These are phyloP conservation scores for Troides aeacus DNA, from an alignment of 2,888 invertebrate genomes.

Conservation along the genomic window DNA sequence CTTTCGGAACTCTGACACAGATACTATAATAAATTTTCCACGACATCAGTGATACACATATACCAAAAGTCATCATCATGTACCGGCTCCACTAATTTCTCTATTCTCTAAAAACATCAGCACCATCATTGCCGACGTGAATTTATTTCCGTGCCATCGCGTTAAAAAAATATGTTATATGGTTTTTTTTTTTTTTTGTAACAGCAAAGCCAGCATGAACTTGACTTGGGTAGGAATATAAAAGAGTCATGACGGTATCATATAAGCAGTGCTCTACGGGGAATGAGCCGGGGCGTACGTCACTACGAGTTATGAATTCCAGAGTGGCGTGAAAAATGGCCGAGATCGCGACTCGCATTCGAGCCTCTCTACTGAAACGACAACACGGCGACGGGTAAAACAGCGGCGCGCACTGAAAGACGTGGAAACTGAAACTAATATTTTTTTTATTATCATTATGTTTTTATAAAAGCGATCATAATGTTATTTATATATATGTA, in stretches of 20 bases:
- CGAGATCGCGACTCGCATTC: slow-evolving; percentile 46
- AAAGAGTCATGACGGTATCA: slow-evolving; percentile 48
- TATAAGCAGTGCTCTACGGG: slow-evolving; percentile 54
- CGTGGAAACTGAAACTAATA: slow-evolving; percentile 12
- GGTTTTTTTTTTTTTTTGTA: slow-evolving; percentile 4
- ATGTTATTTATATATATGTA: too few species aligned
- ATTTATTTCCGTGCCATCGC: slow-evolving; percentile 17
- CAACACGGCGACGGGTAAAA: slow-evolving; percentile 33
- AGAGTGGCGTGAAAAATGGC: slow-evolving; percentile 61
- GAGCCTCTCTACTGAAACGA: slow-evolving; percentile 37
- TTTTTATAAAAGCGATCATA: too few species aligned
- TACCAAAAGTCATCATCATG: neutral
- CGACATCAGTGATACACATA: neutral
- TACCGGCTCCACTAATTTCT: neutral
- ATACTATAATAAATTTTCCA: neutral
- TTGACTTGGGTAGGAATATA: slow-evolving; percentile 45
- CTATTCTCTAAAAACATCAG: slow-evolving; percentile 1
- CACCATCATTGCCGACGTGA: slow-evolving; percentile 16
- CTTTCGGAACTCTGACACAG: too few species aligned
- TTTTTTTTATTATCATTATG: slow-evolving; percentile 11
- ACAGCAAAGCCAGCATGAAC: slow-evolving; percentile 23
- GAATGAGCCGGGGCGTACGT: slow-evolving; percentile 47
- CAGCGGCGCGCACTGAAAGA: slow-evolving; percentile 36
- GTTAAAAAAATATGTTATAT: slow-evolving; percentile 13
- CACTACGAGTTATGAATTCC: slow-evolving; percentile 64